Evolutionary conservation across 2,888 invertebrate genomes (phyloP).

Genomic region (Nomada ruficornis): DNA sequence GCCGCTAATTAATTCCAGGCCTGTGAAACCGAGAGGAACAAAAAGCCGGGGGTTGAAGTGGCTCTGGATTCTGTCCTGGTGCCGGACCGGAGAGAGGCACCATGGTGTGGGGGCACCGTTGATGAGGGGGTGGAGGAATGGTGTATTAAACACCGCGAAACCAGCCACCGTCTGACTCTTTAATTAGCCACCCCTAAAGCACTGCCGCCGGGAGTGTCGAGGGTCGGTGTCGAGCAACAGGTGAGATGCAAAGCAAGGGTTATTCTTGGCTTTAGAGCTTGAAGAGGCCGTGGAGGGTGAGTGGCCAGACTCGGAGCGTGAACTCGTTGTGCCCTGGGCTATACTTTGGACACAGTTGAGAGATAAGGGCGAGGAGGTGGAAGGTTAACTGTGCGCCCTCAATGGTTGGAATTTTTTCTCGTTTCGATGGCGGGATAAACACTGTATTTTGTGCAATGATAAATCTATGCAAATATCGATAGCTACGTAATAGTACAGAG

Average conservation of each 20-base stretch:
- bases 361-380: conserved; percentile 13
- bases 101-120: conserved; percentile 62
- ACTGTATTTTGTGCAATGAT: too few species aligned
- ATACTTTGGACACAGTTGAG: conserved; percentile 17
- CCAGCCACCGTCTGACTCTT: conserved; percentile 82
- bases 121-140: conserved; percentile 68
- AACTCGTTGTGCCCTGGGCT: conserved; percentile 32
- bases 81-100: conserved; percentile 36
- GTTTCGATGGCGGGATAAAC: not conserved
- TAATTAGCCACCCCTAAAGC: conserved; percentile 80
- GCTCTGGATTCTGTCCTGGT: conserved; percentile 58
- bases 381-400: not conserved
- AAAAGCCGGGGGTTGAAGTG: conserved; percentile 56
- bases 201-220: conserved; percentile 77
- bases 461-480: too few species aligned
- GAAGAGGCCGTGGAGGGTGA: conserved; percentile 62
- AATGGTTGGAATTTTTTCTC: not conserved
- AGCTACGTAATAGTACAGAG: too few species aligned
- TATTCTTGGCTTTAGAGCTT: conserved; percentile 78
- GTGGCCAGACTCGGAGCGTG: conserved; percentile 33
- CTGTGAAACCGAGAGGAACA: conserved; percentile 80
- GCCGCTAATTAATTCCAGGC: conserved; percentile 82
- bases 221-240: conserved; percentile 81
- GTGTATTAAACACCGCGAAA: conserved; percentile 81
- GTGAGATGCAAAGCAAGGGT: conserved; percentile 84